A percentile compares a stretch with the other conserved stretches of the same genome.
These are phyloP conservation scores for Engystomops pustulosus DNA, from an alignment of 2,113 vertebrate genomes.

Conservation along the genomic window DNA sequence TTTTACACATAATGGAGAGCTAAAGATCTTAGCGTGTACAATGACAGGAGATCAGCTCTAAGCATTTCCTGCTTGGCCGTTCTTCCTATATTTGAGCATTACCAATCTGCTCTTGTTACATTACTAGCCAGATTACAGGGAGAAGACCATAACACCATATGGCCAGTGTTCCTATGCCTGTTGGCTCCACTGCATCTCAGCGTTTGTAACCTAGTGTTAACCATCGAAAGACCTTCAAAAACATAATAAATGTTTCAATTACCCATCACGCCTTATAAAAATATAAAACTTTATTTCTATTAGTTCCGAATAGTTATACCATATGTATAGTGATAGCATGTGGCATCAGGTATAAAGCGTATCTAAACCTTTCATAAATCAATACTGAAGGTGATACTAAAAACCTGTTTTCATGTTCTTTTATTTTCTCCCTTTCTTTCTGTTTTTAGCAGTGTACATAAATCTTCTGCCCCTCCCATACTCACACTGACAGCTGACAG, in stretches of 20 bases:
- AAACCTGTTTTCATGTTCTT: no score
- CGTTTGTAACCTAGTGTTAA: constrained; percentile 13
- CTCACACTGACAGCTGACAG: no score
- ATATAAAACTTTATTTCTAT: background rate
- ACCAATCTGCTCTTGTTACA: constrained; percentile 45
- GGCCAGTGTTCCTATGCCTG: constrained; percentile 19
- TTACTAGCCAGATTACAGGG: constrained; percentile 49
- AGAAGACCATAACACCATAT: constrained; percentile 44
- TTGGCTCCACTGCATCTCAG: constrained; percentile 16
- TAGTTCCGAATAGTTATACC: background rate
- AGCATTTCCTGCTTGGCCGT: constrained; percentile 38
- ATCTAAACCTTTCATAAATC: no score
- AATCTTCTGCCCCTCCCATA: no score
- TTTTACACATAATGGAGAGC: constrained; percentile 32
- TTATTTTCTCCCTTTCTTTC: no score
- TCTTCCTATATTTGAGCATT: constrained; percentile 37
- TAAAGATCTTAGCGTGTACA: constrained; percentile 28
- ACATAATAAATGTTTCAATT: background rate
- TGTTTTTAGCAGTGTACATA: no score
- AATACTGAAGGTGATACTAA: no score
- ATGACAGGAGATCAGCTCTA: constrained; percentile 31
- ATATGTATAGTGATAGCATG: background rate
- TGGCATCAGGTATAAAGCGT: no score
- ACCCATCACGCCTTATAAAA: background rate
- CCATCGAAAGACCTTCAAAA: constrained; percentile 6